Percentiles rank a stretch among this genome's conserved stretches.
These are phyloP conservation scores for Hipparchia sbordonii DNA, from an alignment of 2,888 invertebrate genomes.

Conservation along the genomic window DNA sequence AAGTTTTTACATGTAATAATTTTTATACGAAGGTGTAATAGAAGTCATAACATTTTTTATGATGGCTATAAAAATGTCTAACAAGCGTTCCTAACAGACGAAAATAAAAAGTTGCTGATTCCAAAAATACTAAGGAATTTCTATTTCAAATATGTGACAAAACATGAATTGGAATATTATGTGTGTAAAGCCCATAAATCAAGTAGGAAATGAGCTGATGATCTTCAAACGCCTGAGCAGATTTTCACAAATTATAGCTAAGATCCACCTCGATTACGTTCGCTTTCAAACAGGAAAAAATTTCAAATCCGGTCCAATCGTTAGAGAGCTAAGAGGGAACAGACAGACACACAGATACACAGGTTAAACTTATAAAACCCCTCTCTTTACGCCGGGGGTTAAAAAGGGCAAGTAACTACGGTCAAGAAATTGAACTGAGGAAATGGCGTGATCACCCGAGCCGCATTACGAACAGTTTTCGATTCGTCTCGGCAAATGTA, in stretches of 20 bases:
- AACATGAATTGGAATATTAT: neutral
- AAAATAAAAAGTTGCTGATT: slow-evolving; percentile 2
- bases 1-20: slow-evolving; percentile 2
- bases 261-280: no score
- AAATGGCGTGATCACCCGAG: slow-evolving; percentile 50
- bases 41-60: slow-evolving; percentile 6
- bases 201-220: no score
- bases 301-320: neutral
- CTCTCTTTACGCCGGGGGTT: neutral
- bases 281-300: no score
- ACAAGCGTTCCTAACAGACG: neutral
- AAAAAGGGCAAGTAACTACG: slow-evolving; percentile 14
- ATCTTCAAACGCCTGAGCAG: no score
- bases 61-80: neutral
- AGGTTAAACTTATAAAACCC: no score
- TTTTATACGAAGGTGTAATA: neutral
- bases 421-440: slow-evolving; percentile 18
- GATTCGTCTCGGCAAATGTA: slow-evolving; percentile 59
- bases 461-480: slow-evolving; percentile 59
- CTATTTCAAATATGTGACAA: slow-evolving; percentile 18
- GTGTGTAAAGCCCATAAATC: no score
- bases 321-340: no score
- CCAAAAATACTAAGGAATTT: slow-evolving; percentile 21
- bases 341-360: no score
- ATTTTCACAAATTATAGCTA: no score